Base-by-base conservation (phyloP, 2,113 vertebrate genomes). In the Caretta caretta region DNA sequence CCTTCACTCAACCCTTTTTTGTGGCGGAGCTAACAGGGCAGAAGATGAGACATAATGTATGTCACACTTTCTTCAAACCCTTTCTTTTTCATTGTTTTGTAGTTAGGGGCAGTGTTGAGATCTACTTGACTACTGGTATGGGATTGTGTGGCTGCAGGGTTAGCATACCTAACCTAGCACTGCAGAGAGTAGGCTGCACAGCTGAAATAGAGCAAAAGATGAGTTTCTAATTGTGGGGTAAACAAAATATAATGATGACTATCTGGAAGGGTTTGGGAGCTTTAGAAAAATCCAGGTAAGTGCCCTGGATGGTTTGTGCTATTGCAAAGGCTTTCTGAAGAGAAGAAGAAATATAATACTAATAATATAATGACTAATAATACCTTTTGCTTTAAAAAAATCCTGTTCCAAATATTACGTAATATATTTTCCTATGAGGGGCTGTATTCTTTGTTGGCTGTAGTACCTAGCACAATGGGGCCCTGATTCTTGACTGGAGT, bases 221-320 rank as follows among this genome's bases (percentile, higher is more conserved):
- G 53, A 53, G 22, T 95, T 90, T 90, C 29, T 65, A 72, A 10
- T 84, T 87, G 78, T 81, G 88, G 90, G 80, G 29, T 0, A 3
- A 92, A 84, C 57, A 83, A 48, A 84, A 14, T 48, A 69, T 69
- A 35, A 84, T 38, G 27, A 6, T n/a, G n/a, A 53, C 35, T 90
- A 84, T 92, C 81, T 85, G 80, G 80, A 88, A 42, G 35, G 16
- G n/a, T 13, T 86, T 56, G 19, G 54, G 91, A 88, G 90, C 35
- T 93, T 96, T 96, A 94, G 72, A 80, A 95, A 93, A 94, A 95
- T 94, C 59, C 83, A 88, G n/a, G 49, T 84, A 86, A 89, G 59
- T 80, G 10, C 90, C 75, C 94, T 93, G 84, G 50, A 54, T 57
- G 90, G 59, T 14, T 81, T 93, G 42, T 89, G 38, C 81, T 72